Conservation (phyloP, 1,140 invertebrate genomes). For the Drosophila aff. region DNA sequence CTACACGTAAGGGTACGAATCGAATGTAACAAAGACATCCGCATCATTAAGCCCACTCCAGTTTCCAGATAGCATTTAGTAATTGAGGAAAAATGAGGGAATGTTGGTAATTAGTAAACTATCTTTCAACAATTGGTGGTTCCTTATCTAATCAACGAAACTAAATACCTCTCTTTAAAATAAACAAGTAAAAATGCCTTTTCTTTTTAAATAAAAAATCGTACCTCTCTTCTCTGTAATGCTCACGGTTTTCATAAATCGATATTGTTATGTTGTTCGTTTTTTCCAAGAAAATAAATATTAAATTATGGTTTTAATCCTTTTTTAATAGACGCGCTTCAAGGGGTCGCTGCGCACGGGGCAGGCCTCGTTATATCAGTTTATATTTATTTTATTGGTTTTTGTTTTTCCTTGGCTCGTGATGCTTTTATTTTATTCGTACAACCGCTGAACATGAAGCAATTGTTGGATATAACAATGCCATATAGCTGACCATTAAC, state of each 20-base stretch:
- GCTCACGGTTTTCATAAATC: slow-evolving; percentile 5
- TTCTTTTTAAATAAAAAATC: neutral
- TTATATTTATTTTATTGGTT: slow-evolving; percentile 39
- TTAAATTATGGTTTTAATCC: slow-evolving; percentile 49
- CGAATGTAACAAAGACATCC: slow-evolving; percentile 8
- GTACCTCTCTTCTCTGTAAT: neutral
- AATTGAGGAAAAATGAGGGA: neutral
- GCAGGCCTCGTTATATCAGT: slow-evolving; percentile 3
- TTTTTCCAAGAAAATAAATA: slow-evolving; percentile 21
- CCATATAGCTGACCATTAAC: slow-evolving; percentile 58
- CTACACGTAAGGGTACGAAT: neutral
- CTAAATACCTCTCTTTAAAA: neutral
- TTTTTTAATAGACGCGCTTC: slow-evolving; percentile 35
- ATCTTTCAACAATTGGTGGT: neutral
- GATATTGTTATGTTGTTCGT: neutral
- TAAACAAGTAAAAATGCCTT: neutral
- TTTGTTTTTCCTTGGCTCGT: slow-evolving; percentile 41
- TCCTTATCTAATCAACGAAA: neutral
- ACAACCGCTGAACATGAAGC: slow-evolving; percentile 37
- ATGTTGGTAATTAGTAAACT: neutral
- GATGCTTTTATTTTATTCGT: slow-evolving; percentile 50
- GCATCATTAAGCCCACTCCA: neutral
- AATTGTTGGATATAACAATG: slow-evolving; percentile 64
- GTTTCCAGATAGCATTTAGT: neutral
- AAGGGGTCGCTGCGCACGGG: neutral